Evolutionary conservation across 2,888 invertebrate genomes (phyloP), one percentile per base, ranked within the genome.

Genomic region (Eupithecia abbreviata): DNA sequence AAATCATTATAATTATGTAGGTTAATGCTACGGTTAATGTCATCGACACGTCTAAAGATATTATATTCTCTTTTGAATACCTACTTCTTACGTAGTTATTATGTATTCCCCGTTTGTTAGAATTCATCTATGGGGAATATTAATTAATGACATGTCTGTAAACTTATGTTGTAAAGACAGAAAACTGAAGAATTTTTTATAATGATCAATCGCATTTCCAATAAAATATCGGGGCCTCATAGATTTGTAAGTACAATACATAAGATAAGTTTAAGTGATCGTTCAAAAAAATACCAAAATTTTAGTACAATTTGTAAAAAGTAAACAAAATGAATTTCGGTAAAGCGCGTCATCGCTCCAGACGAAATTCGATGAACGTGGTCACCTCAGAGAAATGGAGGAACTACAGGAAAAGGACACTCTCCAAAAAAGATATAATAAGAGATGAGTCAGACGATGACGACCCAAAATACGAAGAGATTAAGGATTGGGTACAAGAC

Each of bases 401-500:
- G 18, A 87, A 82, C 5, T 86, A 85, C 74, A 85, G 85, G 43
- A 90, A 86, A 77, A 87, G 86, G 74, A 80, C 88, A 13, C 30
- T 91, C 92, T 0, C 85, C 85, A 3, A 82, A 84, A 70, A 85
- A 84, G 18, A 83, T 80, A 55, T 84, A 45, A 71, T 83, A 2
- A 86, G 87, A 2, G 89, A 89, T n/a, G 89, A 90, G 58, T 86
- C 89, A 2, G 91, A 89, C 2, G 91, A 91, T 10, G 91, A 90
- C 5, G 89, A 89, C 75, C 88, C 89, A 13, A 85, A 87, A 71
- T 86, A 86, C 49, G 84, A 84, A 69, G 90, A 90, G 72, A 85
- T 90, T 13, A 89, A 90, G 79, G 89, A 91, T 77, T 93, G 93
- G 92, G 88, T 92, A 5, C 89, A 93, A 74, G 91, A 93, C 47